Base-by-base conservation (phyloP, 92 coral and sea anemone genomes). In the Epizoanthus illoricatus region DNA sequence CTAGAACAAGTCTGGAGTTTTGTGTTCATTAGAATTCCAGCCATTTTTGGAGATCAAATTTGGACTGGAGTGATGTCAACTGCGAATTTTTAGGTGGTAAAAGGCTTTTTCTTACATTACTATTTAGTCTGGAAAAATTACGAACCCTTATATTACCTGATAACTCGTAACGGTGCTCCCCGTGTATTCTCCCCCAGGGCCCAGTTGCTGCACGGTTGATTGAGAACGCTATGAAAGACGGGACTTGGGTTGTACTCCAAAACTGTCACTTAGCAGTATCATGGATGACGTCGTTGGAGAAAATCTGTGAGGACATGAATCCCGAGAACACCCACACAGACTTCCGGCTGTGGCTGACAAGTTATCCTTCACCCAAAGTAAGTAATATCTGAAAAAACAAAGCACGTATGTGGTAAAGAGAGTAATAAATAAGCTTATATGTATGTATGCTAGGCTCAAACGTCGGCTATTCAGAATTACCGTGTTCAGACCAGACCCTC, bases 231-330 rank as follows among this genome's bases (percentile, higher is more conserved):
- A 84, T 92, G 80, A 87, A 94, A 76, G 94, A 97, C 69, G 99
- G 99, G n/a, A 87, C 94, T 49, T 97, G 99, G 99, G 99, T 97
- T 65, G 99, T 94, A 56, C 91, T 97, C 40, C 99, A 97, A 76
- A 97, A 97, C 87, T 97, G 99, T 81, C 99, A 97, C 84, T 84
- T 97, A 76, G 99, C 99, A 42, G 99, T 97, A 80, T 97, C 99
- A 0, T 97, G 99, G 99, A 97, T 97, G 98, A 91, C 99, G 19
- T 82, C 99, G 52, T 87, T 97, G 73, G 99, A 97, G 75, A 94
- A 92, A 79, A 97, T 97, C 63, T 97, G 99, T 79, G 99, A 97
- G 83, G 98, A 97, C 79, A 84, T 97, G 80, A 91, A 87, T 61
- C 98, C 97, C 45, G 99, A 94, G 6, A 94, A 88, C 81, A 94